phyloP scores from a whole-genome alignment of 2,888 invertebrate species.

The Heliconius aoede region DNA sequence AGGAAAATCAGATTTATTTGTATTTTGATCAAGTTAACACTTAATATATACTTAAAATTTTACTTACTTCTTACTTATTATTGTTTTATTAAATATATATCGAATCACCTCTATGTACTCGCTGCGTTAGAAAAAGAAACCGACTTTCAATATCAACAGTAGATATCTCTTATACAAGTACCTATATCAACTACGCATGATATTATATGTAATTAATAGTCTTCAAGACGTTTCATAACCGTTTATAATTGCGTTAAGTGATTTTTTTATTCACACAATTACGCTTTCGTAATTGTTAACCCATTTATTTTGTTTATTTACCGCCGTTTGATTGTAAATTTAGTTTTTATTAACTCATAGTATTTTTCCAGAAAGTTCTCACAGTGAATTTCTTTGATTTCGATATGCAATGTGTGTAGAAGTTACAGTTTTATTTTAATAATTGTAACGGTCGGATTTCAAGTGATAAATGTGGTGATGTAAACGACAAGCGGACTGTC shows the following conservation, averaged over 20 bases:
- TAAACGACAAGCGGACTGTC: background rate
- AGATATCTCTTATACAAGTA: background rate
- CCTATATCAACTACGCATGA: background rate
- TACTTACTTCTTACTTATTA: too few relatives aligned
- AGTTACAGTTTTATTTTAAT: constrained; percentile 1
- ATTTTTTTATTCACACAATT: constrained; percentile 35
- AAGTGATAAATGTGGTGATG: background rate
- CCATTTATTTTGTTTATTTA: constrained; percentile 31
- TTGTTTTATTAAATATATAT: too few relatives aligned
- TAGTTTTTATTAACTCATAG: background rate
- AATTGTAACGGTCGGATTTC: background rate
- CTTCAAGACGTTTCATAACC: constrained; percentile 22
- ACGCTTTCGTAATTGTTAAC: constrained; percentile 28
- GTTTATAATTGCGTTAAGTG: constrained; percentile 34
- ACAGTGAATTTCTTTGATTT: background rate
- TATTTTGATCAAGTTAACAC: too few relatives aligned
- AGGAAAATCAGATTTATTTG: too few relatives aligned
- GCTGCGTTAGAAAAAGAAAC: background rate
- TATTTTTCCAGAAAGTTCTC: background rate
- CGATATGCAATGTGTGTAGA: background rate
- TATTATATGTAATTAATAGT: constrained; percentile 14
- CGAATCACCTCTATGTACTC: too few relatives aligned
- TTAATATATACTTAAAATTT: too few relatives aligned
- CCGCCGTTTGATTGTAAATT: constrained; percentile 28
- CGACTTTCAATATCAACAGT: background rate